Evolutionary conservation across 1,140 invertebrate genomes (phyloP).

Genomic region (Leptinotarsa lineolata): DNA sequence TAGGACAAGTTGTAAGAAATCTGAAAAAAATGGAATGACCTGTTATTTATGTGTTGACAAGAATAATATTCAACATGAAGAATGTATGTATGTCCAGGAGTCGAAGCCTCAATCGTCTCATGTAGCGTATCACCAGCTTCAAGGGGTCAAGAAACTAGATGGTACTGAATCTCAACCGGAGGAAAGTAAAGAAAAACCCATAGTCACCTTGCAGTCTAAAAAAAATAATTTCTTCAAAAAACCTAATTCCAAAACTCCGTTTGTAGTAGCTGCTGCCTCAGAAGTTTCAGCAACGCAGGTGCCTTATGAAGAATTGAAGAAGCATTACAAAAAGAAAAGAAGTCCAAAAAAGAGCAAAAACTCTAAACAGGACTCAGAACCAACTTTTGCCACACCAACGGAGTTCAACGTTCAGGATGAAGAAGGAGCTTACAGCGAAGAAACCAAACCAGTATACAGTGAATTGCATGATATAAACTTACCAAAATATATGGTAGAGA

Average conservation of each 20-base stretch:
- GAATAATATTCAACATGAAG: slow-evolving; percentile 70
- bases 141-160: slow-evolving; percentile 36
- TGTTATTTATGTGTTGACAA: slow-evolving; percentile 72
- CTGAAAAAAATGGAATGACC: slow-evolving; percentile 72
- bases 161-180: slow-evolving; percentile 23
- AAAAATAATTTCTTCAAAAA: slow-evolving; percentile 44
- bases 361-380: slow-evolving; percentile 48
- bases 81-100: slow-evolving; percentile 74
- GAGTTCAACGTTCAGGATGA: slow-evolving; percentile 60
- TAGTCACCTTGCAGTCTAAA: slow-evolving; percentile 32
- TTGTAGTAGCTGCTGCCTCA: slow-evolving; percentile 35
- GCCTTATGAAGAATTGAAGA: slow-evolving; percentile 4
- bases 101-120: slow-evolving; percentile 63
- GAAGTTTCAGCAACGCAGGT: slow-evolving; percentile 15
- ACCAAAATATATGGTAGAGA: slow-evolving; percentile 69
- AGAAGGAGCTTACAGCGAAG: slow-evolving; percentile 63
- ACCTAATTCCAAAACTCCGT: slow-evolving; percentile 18
- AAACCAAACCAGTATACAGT: slow-evolving; percentile 68
- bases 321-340: slow-evolving; percentile 20
- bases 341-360: slow-evolving; percentile 34
- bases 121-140: slow-evolving; percentile 50
- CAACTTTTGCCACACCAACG: slow-evolving; percentile 58
- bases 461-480: slow-evolving; percentile 65
- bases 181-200: slow-evolving; percentile 23
- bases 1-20: slow-evolving; percentile 70